Conservation (phyloP, 2,888 invertebrate genomes). For the Drosophila leonis region DNA sequence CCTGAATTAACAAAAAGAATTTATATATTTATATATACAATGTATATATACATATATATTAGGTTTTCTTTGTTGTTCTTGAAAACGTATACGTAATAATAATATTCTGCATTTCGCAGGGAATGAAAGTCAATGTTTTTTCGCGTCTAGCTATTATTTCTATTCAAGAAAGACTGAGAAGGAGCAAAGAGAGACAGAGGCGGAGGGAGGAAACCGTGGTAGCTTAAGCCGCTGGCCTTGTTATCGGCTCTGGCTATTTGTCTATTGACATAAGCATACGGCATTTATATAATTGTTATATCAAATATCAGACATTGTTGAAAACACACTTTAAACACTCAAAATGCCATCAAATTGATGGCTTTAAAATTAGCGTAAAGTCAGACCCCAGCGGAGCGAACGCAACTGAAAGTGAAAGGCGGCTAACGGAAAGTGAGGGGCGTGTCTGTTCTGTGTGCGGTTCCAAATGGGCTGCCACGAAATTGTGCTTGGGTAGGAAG, state of each 20-base stretch:
- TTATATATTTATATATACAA: background rate
- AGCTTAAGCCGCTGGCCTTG: conserved; percentile 47
- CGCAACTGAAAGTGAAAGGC: conserved; percentile 37
- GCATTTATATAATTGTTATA: conserved; percentile 76
- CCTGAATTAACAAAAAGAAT: conserved; percentile 21
- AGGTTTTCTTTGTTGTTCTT: conserved; percentile 27
- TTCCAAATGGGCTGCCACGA: conserved; percentile 29
- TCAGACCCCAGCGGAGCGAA: conserved; percentile 16
- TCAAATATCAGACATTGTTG: conserved; percentile 69
- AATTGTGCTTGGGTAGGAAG: conserved; percentile 13
- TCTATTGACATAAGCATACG: conserved; percentile 71
- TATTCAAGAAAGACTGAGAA: background rate
- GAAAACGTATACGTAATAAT: conserved; percentile 50
- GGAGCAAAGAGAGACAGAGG: background rate
- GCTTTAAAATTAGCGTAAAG: conserved; percentile 72
- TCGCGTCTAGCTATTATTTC: conserved; percentile 34
- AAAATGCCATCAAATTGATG: conserved; percentile 72
- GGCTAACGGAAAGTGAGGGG: background rate
- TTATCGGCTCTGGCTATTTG: conserved; percentile 58
- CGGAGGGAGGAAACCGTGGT: background rate
- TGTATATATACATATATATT: background rate
- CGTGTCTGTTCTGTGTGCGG: conserved; percentile 28
- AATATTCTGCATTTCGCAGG: conserved; percentile 40
- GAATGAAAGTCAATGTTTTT: conserved; percentile 26
- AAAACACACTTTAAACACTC: conserved; percentile 65